Evolutionary conservation across 92 coral and sea anemone species (phyloP), one percentile per base, ranked within the genome.

Genomic region (Chrysogorgia sp.): DNA sequence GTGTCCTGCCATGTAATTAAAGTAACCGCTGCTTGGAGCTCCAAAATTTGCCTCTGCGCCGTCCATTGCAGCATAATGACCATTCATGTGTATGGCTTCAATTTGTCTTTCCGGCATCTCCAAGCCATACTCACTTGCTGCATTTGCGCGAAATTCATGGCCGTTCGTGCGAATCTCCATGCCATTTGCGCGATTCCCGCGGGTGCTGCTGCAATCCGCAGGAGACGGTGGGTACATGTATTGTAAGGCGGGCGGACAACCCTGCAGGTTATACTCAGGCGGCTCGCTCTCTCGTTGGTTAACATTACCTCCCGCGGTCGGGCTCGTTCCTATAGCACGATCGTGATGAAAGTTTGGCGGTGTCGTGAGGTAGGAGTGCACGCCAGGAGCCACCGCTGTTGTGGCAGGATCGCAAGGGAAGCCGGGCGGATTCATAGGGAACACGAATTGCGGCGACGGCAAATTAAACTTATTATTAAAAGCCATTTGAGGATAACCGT

Each of bases 401-500:
- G 76, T 37, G 0, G 59, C 23, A n/a, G n/a, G n/a, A 49, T 69
- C 76, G 0, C 33, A 24, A 0, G 79, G 79, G 21, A 52, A 72
- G 9, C 50, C 50, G 10, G 9, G 10, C 5, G 64, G 65, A 56
- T 64, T 32, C 52, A 72, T 3, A 17, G 79, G 59, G 34, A 72
- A 72, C 33, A 72, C 3, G 22, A 72, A 32, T 22, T 92, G 92
- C 2, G 79, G 79, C 2, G 79, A 72, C 26, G 98, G 94, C 17
- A 92, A 72, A 43, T 89, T 86, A 26, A 96, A 67, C 20, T 92
- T 91, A 40, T 79, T 89, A 4, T 41, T 26, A 8, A 72, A 56
- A 32, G 2, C 24, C 63, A 92, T 83, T 1, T 86, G 94, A 29
- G 90, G 90, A 58, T 89, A 96, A 14, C 96, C 90, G 43, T 88